Base-by-base conservation (phyloP, 2,113 vertebrate genomes). In the Ornithorhynchus anatinus region DNA sequence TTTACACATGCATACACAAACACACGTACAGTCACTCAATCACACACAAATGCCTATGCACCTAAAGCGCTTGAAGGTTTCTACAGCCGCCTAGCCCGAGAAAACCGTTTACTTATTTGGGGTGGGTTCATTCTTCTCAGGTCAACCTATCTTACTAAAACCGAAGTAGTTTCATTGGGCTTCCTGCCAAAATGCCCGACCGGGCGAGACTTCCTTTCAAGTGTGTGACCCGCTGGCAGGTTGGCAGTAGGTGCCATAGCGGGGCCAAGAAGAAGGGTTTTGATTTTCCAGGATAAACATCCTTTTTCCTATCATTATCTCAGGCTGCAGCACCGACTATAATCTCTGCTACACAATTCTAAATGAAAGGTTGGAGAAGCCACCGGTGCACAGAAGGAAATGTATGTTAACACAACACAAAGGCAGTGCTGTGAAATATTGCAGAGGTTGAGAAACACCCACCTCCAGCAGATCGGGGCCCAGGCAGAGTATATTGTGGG, bases 121-220 rank as follows among this genome's bases (percentile, higher is more conserved):
- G 75, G 38, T 20, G 33, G 76, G 59, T 51, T 76, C 60, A 56
- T 74, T 84, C 79, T 81, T 89, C 74, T 52, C 64, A 80, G 68
- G 48, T 74, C 63, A 75, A 7, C 8, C 8, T 53, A 44, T 79
- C 58, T 89, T 54, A 58, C 33, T 15, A 66, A 74, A 81, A 86
- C 75, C 85, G 84, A 89, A 68, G 80, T 22, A 62, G 73, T 76
- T 66, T 75, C 65, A 44, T 31, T 83, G 81, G 75, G 66, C 78
- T 85, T 44, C 3, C 60, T 86, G 89, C 85, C 88, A 80, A 61
- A 73, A 43, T 52, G 42, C 27, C 33, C 1, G 3, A 75, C 52
- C 1, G 0, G 62, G 68, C 66, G 80, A 45, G 51, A 71, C 40
- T 87, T 89, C 82, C 84, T 82, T 10, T 59, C 33, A 16, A 38